Evolutionary conservation across 1,140 invertebrate species (phyloP).

Genomic region (Sminthurinus signatus): DNA sequence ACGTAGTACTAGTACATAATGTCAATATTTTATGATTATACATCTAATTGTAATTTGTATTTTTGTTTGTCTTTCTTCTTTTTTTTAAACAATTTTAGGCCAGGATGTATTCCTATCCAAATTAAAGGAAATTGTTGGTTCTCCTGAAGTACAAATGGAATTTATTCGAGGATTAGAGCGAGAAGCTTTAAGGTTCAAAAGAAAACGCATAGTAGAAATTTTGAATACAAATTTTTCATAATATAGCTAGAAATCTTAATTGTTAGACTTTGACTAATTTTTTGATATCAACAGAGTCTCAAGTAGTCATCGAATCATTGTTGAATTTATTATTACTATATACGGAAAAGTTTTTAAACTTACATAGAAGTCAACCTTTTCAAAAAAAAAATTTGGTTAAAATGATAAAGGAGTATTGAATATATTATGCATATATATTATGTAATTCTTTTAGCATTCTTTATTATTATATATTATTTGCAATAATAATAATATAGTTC

Average conservation of each 20-base stretch:
- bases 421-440: no score
- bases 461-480: no score
- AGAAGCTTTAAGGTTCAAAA: constrained; percentile 73
- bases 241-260: not conserved
- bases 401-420: no score
- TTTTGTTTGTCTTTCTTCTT: constrained; percentile 14
- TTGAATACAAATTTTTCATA: constrained; percentile 45
- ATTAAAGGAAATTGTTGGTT: constrained; percentile 64
- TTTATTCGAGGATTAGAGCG: constrained; percentile 67
- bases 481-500: no score
- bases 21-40: constrained; percentile 2
- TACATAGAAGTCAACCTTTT: not conserved
- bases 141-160: constrained; percentile 57
- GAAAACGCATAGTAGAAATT: constrained; percentile 60
- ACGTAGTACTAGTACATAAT: no score
- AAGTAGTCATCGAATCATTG: not conserved
- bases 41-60: not conserved
- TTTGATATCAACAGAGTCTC: not conserved
- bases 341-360: not conserved
- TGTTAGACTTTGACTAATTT: not conserved
- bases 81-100: constrained; percentile 41
- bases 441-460: no score
- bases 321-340: no score
- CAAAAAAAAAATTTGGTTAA: no score
- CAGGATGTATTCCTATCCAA: constrained; percentile 55